Evolutionary conservation across 2,888 invertebrate genomes (phyloP).

Genomic region (Pseudanteris insignis): DNA sequence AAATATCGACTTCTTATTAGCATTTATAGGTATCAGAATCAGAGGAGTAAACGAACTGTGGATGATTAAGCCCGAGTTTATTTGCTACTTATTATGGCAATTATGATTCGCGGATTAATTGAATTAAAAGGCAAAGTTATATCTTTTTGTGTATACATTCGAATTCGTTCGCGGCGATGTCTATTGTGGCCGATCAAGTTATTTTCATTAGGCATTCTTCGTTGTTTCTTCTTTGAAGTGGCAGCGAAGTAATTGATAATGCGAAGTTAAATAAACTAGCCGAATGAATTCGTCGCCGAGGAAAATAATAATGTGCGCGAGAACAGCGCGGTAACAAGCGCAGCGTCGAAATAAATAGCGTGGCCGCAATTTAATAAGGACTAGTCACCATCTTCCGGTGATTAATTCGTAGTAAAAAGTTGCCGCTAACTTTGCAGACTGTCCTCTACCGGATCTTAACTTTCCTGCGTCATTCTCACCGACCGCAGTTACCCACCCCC

Average conservation of each 20-base stretch:
- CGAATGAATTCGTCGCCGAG: conserved; percentile 27
- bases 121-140: conserved; percentile 18
- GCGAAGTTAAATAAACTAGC: conserved; percentile 36
- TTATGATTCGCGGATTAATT: conserved; percentile 27
- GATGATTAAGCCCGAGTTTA: conserved; percentile 12
- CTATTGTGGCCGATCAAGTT: conserved; percentile 28
- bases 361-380: conserved; percentile 63
- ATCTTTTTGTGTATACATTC: conserved; percentile 16
- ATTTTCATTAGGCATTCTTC: conserved; percentile 34
- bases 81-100: conserved; percentile 15
- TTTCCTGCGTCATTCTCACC: conserved; percentile 59
- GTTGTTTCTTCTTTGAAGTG: conserved; percentile 22
- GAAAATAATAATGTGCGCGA: conserved; percentile 44
- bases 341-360: conserved; percentile 59
- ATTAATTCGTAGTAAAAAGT: conserved; percentile 64
- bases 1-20: no score
- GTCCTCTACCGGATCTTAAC: conserved; percentile 58
- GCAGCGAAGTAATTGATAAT: conserved; percentile 36
- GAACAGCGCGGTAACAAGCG: conserved; percentile 46
- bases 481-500: conserved; percentile 49
- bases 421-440: conserved; percentile 61
- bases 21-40: no score
- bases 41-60: not conserved
- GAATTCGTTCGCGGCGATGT: conserved; percentile 13
- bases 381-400: conserved; percentile 62